phyloP scores from a whole-genome alignment of 2,113 vertebrate species.

The Tupaia tana region DNA sequence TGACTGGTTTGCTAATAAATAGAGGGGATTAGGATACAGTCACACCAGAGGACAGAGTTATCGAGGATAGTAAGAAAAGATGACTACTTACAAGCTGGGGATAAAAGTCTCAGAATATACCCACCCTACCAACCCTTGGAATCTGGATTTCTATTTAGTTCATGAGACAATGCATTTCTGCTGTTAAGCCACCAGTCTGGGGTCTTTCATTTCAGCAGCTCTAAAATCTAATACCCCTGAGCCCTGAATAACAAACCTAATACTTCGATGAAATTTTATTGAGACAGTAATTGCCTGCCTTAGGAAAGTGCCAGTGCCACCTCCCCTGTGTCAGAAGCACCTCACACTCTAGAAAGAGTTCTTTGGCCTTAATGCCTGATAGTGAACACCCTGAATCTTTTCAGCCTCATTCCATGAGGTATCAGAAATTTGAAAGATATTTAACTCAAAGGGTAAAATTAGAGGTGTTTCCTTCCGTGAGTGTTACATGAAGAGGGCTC shows the following conservation, averaged over 20 bases:
- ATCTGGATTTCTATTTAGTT: background rate
- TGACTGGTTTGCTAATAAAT: background rate
- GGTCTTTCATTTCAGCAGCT: background rate
- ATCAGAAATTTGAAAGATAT: background rate
- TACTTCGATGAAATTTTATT: background rate
- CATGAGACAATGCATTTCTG: background rate
- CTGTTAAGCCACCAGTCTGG: background rate
- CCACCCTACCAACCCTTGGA: fast-evolving
- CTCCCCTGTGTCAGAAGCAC: background rate
- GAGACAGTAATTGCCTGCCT: background rate
- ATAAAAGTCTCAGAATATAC: background rate
- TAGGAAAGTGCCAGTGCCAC: background rate
- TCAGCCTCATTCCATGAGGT: background rate
- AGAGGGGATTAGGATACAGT: background rate
- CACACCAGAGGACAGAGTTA: background rate
- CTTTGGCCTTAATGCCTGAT: background rate
- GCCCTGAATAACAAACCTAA: fast-evolving
- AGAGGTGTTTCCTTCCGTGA: background rate
- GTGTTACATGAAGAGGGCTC: background rate
- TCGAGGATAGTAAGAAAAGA: background rate
- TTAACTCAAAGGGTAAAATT: background rate
- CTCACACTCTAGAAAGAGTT: background rate
- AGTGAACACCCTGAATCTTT: background rate
- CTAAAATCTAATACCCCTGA: background rate
- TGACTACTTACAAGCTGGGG: no score